These are phyloP conservation scores for Drosophila tanythrix DNA, from an alignment of 2,888 invertebrate species.

Conservation along the genomic window DNA sequence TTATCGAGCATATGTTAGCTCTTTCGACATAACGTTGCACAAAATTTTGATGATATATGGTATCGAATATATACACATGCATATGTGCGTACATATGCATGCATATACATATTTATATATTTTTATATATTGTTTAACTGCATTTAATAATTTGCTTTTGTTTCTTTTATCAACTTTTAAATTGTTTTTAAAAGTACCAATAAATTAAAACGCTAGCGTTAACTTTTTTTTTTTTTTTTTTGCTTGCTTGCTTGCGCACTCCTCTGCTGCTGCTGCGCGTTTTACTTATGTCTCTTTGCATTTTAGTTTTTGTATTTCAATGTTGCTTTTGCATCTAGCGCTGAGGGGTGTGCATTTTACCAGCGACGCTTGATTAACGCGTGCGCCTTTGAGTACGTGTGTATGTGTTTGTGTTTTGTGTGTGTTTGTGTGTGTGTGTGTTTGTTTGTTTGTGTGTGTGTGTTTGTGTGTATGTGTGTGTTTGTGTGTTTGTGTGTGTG, in stretches of 20 bases:
- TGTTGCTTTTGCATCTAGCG: slow-evolving; percentile 25
- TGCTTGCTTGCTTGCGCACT: slow-evolving; percentile 6
- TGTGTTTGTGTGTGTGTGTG: slow-evolving; percentile 1
- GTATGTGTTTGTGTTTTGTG: neutral
- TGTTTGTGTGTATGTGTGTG: neutral
- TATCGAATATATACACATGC: slow-evolving; percentile 28
- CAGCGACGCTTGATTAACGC: slow-evolving; percentile 29
- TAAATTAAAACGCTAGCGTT: slow-evolving; percentile 40
- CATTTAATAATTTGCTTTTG: slow-evolving; percentile 51
- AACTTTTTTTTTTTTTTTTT: neutral
- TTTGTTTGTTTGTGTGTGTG: slow-evolving; percentile 11
- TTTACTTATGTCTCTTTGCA: neutral
- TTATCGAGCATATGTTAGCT: slow-evolving; percentile 4
- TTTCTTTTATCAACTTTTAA: slow-evolving; percentile 18
- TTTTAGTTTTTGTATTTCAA: neutral
- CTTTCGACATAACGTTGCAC: slow-evolving; percentile 69
- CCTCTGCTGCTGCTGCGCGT: slow-evolving; percentile 8
- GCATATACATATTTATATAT: slow-evolving; percentile 35
- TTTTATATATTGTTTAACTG: slow-evolving; percentile 58
- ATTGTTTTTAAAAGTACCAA: slow-evolving; percentile 52
- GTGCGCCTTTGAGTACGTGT: slow-evolving; percentile 14
- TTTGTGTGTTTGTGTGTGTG: neutral
- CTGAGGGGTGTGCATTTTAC: slow-evolving; percentile 23
- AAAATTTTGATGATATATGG: slow-evolving; percentile 65
- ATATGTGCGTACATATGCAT: slow-evolving; percentile 25